Conservation (phyloP, 2,797 vertebrate species). For the Merluccius polli region DNA sequence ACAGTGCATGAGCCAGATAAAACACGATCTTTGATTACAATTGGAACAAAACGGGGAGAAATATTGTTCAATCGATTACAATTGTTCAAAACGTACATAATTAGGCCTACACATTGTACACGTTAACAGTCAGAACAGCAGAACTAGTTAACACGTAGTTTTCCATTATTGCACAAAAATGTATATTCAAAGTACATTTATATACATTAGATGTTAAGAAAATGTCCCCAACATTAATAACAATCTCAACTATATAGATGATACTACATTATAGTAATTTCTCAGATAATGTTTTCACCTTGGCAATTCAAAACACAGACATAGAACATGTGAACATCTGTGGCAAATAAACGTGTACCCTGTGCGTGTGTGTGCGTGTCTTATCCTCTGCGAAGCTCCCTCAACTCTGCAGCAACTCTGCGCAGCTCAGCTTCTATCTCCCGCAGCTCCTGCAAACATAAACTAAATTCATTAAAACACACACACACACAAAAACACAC, state of each 20-base stretch:
- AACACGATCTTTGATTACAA: constrained; percentile 51
- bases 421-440: constrained; percentile 76
- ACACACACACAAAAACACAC: constrained; percentile 8
- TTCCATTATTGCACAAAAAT: constrained; percentile 65
- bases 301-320: constrained; percentile 11
- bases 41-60: constrained; percentile 40
- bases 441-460: constrained; percentile 65
- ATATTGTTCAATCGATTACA: constrained; percentile 32
- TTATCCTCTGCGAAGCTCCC: constrained; percentile 73
- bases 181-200: constrained; percentile 40
- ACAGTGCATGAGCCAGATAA: constrained; percentile 73
- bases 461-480: background rate
- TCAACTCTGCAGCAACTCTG: constrained; percentile 72
- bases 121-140: constrained; percentile 66
- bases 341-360: constrained; percentile 3
- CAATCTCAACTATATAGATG: background rate
- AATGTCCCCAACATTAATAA: background rate
- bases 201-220: constrained; percentile 27
- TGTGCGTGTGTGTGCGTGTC: constrained; percentile 12
- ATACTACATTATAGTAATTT: background rate
- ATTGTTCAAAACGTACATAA: constrained; percentile 30
- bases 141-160: constrained; percentile 46
- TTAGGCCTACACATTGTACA: constrained; percentile 23
- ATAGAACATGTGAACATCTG: constrained; percentile 2
- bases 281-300: background rate